phyloP scores from a whole-genome alignment of 2,797 vertebrate species.

The Eurystomus glaucurus region DNA sequence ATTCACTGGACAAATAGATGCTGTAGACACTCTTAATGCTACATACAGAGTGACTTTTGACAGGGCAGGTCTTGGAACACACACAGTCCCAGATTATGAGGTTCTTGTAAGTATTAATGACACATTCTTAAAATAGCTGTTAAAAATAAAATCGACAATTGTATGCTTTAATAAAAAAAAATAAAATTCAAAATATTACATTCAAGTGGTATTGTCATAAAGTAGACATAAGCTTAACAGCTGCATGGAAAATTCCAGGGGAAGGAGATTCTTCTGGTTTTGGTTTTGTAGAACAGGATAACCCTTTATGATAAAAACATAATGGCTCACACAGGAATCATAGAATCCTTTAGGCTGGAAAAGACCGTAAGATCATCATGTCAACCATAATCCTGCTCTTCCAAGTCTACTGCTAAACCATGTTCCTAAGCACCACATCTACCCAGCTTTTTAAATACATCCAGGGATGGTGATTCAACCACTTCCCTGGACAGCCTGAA shows the following conservation, averaged over 20 bases:
- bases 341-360: too few relatives aligned
- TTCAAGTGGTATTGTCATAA: neutral
- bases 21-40: slow-evolving; percentile 96
- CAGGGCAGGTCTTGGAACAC: slow-evolving; percentile 95
- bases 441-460: too few relatives aligned
- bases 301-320: neutral
- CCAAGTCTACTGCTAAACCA: too few relatives aligned
- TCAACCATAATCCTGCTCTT: too few relatives aligned
- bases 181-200: neutral
- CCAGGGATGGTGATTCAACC: too few relatives aligned
- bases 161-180: neutral
- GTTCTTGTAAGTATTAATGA: slow-evolving; percentile 90
- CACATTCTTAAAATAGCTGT: neutral
- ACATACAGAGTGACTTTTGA: slow-evolving; percentile 98
- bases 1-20: slow-evolving; percentile 98
- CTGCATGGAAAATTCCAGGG: neutral
- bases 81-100: slow-evolving; percentile 98
- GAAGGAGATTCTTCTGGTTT: neutral
- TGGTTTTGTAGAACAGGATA: neutral
- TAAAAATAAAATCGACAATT: neutral
- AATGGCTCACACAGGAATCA: neutral
- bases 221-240: neutral
- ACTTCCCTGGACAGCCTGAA: too few relatives aligned
- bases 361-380: too few relatives aligned
- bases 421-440: too few relatives aligned